Evolutionary conservation across 2,888 invertebrate genomes (phyloP).

Genomic region (Tetrapedia diversipes): DNA sequence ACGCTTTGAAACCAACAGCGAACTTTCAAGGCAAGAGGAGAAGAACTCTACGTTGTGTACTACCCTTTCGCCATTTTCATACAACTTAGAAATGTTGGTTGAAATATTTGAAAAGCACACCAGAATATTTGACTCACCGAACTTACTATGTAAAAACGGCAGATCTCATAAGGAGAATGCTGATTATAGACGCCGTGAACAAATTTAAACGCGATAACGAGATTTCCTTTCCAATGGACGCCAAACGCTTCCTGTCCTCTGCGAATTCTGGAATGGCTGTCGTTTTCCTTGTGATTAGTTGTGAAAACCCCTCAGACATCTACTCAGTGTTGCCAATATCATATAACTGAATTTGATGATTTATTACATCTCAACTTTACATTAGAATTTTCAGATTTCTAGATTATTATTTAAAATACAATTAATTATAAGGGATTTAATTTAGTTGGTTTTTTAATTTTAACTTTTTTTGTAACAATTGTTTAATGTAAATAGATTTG

Average conservation of each 20-base stretch:
- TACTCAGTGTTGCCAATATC: slow-evolving; percentile 33
- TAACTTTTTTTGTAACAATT: background rate
- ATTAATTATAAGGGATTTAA: background rate
- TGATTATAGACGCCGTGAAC: slow-evolving; percentile 57
- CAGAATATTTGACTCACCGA: slow-evolving; percentile 67
- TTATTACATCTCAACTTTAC: background rate
- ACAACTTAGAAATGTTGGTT: slow-evolving; percentile 23
- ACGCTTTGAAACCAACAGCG: background rate
- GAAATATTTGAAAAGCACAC: slow-evolving; percentile 44
- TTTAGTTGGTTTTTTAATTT: background rate
- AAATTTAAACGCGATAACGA: slow-evolving; percentile 60
- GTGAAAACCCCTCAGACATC: slow-evolving; percentile 58
- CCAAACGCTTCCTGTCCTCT: slow-evolving; percentile 41
- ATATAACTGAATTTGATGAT: background rate
- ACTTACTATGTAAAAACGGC: slow-evolving; percentile 59
- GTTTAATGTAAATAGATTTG: background rate
- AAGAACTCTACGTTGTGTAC: slow-evolving; percentile 30
- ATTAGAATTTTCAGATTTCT: background rate
- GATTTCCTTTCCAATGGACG: slow-evolving; percentile 44
- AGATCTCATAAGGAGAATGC: slow-evolving; percentile 56
- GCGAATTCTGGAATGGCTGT: slow-evolving; percentile 61
- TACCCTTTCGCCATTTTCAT: slow-evolving; percentile 55
- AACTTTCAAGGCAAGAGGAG: slow-evolving; percentile 11
- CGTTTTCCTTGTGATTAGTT: slow-evolving; percentile 56
- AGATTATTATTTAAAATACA: background rate